These are phyloP conservation scores for Laothoe populi DNA, from an alignment of 2,888 invertebrate genomes.

Conservation along the genomic window DNA sequence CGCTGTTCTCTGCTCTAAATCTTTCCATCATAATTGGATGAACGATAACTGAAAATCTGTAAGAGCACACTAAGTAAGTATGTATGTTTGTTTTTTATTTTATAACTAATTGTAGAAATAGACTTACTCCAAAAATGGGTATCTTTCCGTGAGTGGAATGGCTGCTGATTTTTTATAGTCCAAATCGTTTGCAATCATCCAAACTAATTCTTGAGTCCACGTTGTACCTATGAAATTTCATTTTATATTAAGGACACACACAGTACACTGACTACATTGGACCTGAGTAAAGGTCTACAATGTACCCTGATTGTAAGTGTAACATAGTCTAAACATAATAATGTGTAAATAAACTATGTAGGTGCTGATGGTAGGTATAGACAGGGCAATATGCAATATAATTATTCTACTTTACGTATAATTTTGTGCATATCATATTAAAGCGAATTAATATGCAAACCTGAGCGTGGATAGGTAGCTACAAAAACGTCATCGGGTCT, in stretches of 20 bases:
- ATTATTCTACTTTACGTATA: too few relatives aligned
- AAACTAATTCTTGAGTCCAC: constrained; percentile 92
- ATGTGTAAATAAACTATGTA: too few relatives aligned
- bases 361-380: too few relatives aligned
- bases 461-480: constrained; percentile 91
- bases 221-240: constrained; percentile 84
- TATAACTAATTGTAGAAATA: neutral
- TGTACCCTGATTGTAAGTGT: too few relatives aligned
- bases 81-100: neutral
- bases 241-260: constrained; percentile 28
- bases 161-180: constrained; percentile 87
- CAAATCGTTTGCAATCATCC: constrained; percentile 90
- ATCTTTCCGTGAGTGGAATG: constrained; percentile 86
- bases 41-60: constrained; percentile 88
- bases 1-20: constrained; percentile 85
- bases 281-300: too few relatives aligned
- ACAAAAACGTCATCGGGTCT: constrained; percentile 89
- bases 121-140: constrained; percentile 92
- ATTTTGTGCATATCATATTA: too few relatives aligned
- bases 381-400: neutral
- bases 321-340: too few relatives aligned
- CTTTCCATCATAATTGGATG: constrained; percentile 87
- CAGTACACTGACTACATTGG: too few relatives aligned
- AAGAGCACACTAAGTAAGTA: constrained; percentile 11
- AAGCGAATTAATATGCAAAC: constrained; percentile 60